Conservation (phyloP, 2,113 vertebrate species). For the Syrmaticus mikado region DNA sequence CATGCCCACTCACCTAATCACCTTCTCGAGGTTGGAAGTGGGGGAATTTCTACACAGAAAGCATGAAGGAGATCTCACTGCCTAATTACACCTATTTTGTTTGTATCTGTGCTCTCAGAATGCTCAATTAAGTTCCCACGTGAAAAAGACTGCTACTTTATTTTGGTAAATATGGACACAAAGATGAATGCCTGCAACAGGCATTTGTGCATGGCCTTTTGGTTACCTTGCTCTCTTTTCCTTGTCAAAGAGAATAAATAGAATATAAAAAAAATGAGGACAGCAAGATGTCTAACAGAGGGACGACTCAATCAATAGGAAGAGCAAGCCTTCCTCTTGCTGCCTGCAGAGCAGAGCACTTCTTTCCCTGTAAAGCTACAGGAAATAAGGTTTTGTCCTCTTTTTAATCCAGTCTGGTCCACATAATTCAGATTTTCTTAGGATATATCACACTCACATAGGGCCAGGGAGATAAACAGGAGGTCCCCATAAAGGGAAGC, state of each 20-base stretch:
- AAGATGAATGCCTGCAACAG: rapidly evolving
- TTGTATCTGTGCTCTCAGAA: not conserved
- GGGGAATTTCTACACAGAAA: not conserved
- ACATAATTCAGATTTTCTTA: not conserved
- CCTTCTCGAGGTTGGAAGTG: not conserved
- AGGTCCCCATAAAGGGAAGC: not conserved
- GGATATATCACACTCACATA: rapidly evolving
- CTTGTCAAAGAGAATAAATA: not conserved
- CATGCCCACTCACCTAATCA: not conserved
- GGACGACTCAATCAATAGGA: not conserved
- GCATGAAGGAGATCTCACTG: rapidly evolving
- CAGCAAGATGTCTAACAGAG: rapidly evolving
- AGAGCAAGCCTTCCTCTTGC: not conserved
- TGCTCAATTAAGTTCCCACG: not conserved
- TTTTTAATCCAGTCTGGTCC: not conserved
- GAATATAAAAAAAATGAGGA: not conserved
- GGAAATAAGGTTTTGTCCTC: not conserved
- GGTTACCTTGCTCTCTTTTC: no score
- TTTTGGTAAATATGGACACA: not conserved
- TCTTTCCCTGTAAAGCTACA: not conserved
- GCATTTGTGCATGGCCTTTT: rapidly evolving
- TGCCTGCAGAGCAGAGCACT: not conserved
- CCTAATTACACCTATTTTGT: not conserved
- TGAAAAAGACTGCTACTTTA: not conserved
- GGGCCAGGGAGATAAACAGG: not conserved